Percentiles rank a stretch among this genome's conserved stretches.
These are phyloP conservation scores for silkworm (Bombyx mori) DNA, from an alignment of 1,140 invertebrate genomes.

Conservation along the genomic window ASM3026992v2 NC_085124.1:8772001-8772500, in stretches of 20 bases:
- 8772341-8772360: too few relatives aligned
- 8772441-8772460: too few relatives aligned
- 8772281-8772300: too few relatives aligned
- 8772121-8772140: constrained; percentile 48
- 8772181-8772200: constrained; percentile 57
- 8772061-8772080: constrained; percentile 35
- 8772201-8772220: constrained; percentile 32
- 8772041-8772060: constrained; percentile 23
- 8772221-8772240: constrained; percentile 25
- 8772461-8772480: too few relatives aligned
- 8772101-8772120: constrained; percentile 41
- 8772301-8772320: too few relatives aligned
- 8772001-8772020: background rate
- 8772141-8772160: constrained; percentile 40
- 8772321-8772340: too few relatives aligned
- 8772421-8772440: too few relatives aligned
- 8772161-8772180: constrained; percentile 61
- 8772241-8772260: constrained; percentile 12
- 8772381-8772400: too few relatives aligned
- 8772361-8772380: too few relatives aligned
- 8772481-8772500: too few relatives aligned
- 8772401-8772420: too few relatives aligned
- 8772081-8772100: constrained; percentile 41
- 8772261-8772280: constrained; percentile 8
- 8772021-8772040: too few relatives aligned